These are phyloP conservation scores for Romanogobio albipinnatus DNA, from an alignment of 2,113 vertebrate species.

Conservation along the genomic window DNA sequence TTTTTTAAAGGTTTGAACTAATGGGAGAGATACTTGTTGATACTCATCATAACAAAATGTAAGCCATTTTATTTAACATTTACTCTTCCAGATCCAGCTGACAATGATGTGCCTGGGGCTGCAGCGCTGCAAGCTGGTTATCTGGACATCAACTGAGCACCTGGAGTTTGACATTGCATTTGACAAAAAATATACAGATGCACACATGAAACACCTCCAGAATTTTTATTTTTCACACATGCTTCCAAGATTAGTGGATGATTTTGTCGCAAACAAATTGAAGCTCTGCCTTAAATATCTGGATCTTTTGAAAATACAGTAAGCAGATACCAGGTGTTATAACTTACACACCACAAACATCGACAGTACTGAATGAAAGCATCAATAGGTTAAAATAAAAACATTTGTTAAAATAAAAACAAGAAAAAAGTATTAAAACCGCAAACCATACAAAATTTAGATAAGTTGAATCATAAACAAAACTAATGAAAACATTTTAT, in stretches of 20 bases:
- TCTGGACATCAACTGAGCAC: background rate
- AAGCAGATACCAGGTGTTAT: background rate
- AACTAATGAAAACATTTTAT: no score
- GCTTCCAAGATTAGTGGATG: background rate
- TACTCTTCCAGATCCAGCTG: no score
- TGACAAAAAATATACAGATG: background rate
- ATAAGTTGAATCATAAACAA: background rate
- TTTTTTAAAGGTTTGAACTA: background rate
- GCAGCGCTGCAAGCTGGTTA: background rate
- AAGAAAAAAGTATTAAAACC: background rate
- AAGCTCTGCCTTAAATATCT: background rate
- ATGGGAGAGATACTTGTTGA: no score
- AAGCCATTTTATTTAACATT: no score
- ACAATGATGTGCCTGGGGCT: no score
- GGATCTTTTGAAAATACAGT: background rate
- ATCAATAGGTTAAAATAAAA: background rate
- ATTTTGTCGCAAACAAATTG: background rate
- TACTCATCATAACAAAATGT: no score
- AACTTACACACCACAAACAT: background rate
- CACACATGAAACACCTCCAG: background rate
- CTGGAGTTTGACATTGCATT: background rate
- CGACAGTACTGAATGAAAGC: background rate
- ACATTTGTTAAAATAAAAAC: background rate
- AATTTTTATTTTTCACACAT: no score
- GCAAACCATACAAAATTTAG: background rate